Percentiles rank a stretch among this genome's conserved stretches.
Conservation (phyloP, 2,888 invertebrate genomes). For the Acanthopleura granulata region DNA sequence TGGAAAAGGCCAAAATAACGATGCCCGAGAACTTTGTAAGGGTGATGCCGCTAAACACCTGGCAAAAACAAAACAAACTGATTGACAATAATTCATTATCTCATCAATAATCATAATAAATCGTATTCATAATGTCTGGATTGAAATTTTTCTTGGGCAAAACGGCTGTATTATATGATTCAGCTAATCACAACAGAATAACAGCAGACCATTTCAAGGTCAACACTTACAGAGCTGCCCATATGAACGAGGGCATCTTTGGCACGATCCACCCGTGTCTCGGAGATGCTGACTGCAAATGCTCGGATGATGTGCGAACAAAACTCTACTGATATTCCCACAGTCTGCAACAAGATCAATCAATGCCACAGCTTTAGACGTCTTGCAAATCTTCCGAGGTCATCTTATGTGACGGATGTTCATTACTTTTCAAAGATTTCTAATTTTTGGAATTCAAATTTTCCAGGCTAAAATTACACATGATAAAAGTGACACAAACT, state of each 20-base stretch:
- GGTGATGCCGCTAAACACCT: conserved; percentile 97
- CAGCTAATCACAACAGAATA: too few species aligned
- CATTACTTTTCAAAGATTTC: too few species aligned
- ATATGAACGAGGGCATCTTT: conserved; percentile 88
- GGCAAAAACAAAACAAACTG: conserved; percentile 42
- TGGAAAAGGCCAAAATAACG: conserved; percentile 95
- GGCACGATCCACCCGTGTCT: conserved; percentile 81
- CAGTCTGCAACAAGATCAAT: conserved; percentile 76
- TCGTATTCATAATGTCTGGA: too few species aligned
- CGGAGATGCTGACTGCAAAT: conserved; percentile 84
- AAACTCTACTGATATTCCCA: conserved; percentile 98
- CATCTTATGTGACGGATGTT: too few species aligned
- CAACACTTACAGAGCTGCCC: conserved; percentile 87
- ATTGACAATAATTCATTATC: neutral
- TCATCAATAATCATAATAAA: too few species aligned
- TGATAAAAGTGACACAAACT: too few species aligned
- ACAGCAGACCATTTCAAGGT: neutral
- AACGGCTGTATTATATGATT: too few species aligned
- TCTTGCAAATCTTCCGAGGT: too few species aligned
- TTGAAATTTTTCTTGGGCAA: too few species aligned
- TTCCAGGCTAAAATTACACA: too few species aligned
- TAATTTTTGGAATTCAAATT: too few species aligned
- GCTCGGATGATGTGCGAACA: conserved; percentile 97
- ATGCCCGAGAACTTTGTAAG: conserved; percentile 98
- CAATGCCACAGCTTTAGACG: too few species aligned